Percentiles rank a stretch among this genome's conserved stretches.
Evolutionary conservation across 2,113 vertebrate genomes (phyloP).

Genomic region (Murina feae): DNA sequence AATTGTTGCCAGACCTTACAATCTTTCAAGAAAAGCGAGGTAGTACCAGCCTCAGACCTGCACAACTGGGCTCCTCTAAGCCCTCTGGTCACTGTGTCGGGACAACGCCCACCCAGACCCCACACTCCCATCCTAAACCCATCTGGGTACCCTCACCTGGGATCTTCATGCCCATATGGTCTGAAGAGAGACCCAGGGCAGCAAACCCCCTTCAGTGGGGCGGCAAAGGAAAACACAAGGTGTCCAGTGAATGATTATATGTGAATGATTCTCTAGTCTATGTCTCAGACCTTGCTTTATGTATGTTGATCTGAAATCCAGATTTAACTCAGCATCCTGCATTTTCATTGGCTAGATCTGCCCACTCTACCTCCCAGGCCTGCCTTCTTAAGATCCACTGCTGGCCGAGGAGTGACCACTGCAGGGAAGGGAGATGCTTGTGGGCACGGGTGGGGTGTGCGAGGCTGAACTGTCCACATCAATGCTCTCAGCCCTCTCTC

Average conservation of each 20-base stretch:
- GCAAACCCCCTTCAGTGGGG: fast-evolving
- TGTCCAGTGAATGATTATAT: not conserved
- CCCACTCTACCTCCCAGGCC: not conserved
- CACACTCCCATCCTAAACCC: not conserved
- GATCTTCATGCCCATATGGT: not conserved
- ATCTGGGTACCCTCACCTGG: not conserved
- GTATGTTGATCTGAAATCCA: not conserved
- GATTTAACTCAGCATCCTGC: not conserved
- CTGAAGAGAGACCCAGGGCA: not conserved
- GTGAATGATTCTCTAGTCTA: not conserved
- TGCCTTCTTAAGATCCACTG: not conserved
- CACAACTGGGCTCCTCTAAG: not conserved
- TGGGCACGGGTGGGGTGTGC: no score
- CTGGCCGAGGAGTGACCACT: not conserved
- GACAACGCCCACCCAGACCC: not conserved
- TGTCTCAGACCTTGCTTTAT: not conserved
- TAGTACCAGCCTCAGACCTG: not conserved
- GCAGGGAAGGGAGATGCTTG: not conserved
- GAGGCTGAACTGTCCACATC: no score
- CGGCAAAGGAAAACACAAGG: not conserved
- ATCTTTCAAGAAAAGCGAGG: not conserved
- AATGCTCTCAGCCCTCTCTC: not conserved
- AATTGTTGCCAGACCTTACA: fast-evolving
- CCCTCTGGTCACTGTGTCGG: fast-evolving
- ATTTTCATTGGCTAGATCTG: not conserved